Base-by-base conservation (phyloP, 2,888 invertebrate genomes). In the Ariolimax columbianus region DNA sequence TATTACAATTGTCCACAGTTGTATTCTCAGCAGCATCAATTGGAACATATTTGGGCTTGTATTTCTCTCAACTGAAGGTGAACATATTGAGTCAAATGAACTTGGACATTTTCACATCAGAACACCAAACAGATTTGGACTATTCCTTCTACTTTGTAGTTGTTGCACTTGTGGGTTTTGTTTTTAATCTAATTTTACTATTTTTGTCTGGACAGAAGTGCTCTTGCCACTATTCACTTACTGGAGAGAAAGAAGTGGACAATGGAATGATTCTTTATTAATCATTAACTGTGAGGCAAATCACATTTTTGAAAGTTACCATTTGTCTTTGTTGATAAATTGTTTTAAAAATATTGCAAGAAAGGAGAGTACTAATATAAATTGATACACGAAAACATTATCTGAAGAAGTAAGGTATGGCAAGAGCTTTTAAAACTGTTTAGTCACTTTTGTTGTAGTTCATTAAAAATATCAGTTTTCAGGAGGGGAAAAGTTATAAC, bases 111-210 rank as follows among this genome's bases (percentile, higher is more conserved):
- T 98, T 98, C 97, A 96, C 96, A 47, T 97, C 97, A 0, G 96
- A 96, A 89, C 97, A 96, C 79, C 96, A 96, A 92, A 97, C 97
- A 0, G 96, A 96, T 89, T 95, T 98, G 68, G 98, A 97, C 80
- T 96, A 97, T 91, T 98, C 98, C 9, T 98, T 97, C 94, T 98
- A 97, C 97, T 96, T 97, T 90, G 96, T 97, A 17, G 96, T 96
- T 6, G 96, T 96, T 14, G 96, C 97, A 0, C 95, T 96, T 0
- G 94, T 96, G 78, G 95, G 96, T 3, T 96, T 96, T 89, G 95
- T 97, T 87, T 94, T 97, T 79, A 97, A 97, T 94, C 95, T 97
- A 89, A 95, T 96, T 7, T 95, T 97, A 88, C 95, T 97, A 33
- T 95, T 96, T 86, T 95, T 97, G 89, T 97, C 97, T 26, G 96